Evolutionary conservation across 2,888 invertebrate genomes (phyloP).

Genomic region (Chloroclysta siterata): DNA sequence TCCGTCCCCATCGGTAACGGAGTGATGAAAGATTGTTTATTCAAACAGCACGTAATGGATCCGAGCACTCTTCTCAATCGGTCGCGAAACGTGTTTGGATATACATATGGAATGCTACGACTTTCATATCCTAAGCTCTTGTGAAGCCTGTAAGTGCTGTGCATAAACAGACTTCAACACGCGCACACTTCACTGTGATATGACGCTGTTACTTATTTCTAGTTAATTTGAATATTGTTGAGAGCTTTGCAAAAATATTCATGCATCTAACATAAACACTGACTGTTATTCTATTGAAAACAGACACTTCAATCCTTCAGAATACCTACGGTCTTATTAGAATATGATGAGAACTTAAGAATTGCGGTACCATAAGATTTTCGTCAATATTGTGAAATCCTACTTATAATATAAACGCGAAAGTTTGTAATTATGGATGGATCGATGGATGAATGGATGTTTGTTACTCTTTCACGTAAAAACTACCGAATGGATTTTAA

Average conservation of each 20-base stretch:
- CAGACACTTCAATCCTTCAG: neutral
- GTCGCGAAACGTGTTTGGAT: conserved; percentile 76
- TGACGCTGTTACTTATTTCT: conserved; percentile 42
- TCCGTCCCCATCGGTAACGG: conserved; percentile 53
- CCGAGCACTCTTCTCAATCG: conserved; percentile 76
- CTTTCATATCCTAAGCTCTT: conserved; percentile 71
- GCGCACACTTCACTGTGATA: conserved; percentile 33
- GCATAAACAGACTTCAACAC: conserved; percentile 45
- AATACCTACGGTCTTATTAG: neutral
- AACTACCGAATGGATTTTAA: too few relatives aligned
- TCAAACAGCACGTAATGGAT: conserved; percentile 73
- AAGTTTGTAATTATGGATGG: too few relatives aligned
- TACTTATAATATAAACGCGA: too few relatives aligned
- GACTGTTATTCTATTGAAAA: neutral
- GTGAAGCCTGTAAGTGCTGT: conserved; percentile 53
- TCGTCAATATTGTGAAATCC: neutral
- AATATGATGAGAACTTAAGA: neutral
- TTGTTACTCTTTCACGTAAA: too few relatives aligned
- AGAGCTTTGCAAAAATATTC: conserved; percentile 23
- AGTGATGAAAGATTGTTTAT: conserved; percentile 62
- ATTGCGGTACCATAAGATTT: neutral
- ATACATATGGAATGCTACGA: conserved; percentile 63
- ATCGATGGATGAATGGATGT: too few relatives aligned
- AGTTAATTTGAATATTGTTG: conserved; percentile 13
- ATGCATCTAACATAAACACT: conserved; percentile 2